These are phyloP conservation scores for Epizoanthus stellaris DNA, from an alignment of 92 coral and sea anemone genomes.

Conservation along the genomic window DNA sequence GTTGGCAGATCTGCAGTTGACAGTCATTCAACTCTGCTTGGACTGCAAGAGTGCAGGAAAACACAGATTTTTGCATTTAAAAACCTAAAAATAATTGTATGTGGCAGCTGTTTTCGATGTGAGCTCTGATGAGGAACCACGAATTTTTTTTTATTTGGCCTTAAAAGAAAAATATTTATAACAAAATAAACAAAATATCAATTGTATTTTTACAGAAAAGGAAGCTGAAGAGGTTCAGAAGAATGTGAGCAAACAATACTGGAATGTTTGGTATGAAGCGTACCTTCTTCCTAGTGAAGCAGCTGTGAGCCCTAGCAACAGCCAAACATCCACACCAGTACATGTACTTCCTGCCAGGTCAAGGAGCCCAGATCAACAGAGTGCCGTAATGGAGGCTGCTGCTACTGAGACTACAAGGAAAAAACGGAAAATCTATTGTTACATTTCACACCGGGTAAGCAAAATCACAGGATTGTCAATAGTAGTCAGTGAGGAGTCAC, in stretches of 20 bases:
- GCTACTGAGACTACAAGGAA: constrained; percentile 43
- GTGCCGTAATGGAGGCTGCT: not conserved
- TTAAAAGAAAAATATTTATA: too few species aligned
- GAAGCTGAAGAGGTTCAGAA: constrained; percentile 73
- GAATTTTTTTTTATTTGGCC: too few species aligned
- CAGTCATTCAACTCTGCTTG: too few species aligned
- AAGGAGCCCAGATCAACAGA: not conserved
- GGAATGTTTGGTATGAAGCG: constrained; percentile 94
- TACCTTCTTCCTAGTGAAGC: constrained; percentile 48
- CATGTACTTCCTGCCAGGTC: not conserved
- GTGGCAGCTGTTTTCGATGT: too few species aligned
- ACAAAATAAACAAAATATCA: too few species aligned
- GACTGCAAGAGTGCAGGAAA: too few species aligned
- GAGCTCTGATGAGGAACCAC: too few species aligned
- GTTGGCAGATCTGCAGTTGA: too few species aligned
- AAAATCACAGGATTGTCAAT: not conserved
- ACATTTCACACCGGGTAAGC: constrained; percentile 87
- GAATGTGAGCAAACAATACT: constrained; percentile 74
- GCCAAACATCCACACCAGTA: constrained; percentile 7
- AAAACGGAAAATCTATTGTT: constrained; percentile 82
- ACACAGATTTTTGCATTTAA: too few species aligned
- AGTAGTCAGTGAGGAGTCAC: too few species aligned
- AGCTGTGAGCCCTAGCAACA: constrained; percentile 17
- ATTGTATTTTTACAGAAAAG: constrained; percentile 46
- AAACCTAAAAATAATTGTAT: too few species aligned